These are phyloP conservation scores for Balaeniceps rex DNA, from an alignment of 2,113 vertebrate genomes.

Conservation along the genomic window DNA sequence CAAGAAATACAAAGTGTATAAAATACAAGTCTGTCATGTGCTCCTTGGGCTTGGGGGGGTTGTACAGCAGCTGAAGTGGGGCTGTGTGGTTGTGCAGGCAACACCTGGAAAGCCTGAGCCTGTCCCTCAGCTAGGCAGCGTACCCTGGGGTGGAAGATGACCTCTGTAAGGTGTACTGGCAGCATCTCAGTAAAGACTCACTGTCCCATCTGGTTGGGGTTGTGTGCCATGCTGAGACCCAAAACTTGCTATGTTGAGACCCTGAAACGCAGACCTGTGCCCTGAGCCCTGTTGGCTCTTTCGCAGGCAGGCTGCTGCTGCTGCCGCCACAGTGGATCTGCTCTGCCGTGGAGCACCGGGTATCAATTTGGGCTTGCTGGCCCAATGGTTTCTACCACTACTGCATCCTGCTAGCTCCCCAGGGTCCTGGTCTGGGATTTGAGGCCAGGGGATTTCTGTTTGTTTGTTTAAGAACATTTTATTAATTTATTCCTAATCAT, in stretches of 20 bases:
- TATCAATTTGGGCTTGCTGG: background rate
- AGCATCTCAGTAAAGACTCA: background rate
- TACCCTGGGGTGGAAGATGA: background rate
- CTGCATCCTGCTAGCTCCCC: background rate
- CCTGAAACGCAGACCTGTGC: background rate
- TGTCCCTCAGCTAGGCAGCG: background rate
- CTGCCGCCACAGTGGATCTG: background rate
- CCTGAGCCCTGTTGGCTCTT: background rate
- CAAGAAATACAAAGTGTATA: background rate
- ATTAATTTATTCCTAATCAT: conserved; percentile 12
- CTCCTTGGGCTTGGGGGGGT: background rate
- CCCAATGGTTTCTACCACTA: background rate
- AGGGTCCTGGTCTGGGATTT: background rate
- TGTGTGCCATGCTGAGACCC: background rate
- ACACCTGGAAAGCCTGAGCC: background rate
- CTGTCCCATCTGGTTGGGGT: background rate
- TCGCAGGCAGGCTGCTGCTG: background rate
- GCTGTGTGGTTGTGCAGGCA: background rate
- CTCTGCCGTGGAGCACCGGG: background rate
- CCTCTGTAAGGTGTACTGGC: background rate
- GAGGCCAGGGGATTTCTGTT: background rate
- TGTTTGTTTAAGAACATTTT: conserved; percentile 6
- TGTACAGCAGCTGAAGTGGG: background rate
- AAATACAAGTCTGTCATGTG: background rate
- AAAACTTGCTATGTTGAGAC: background rate